Evolutionary conservation across 2,888 invertebrate genomes (phyloP).

Genomic region (Gastrophysa polygoni): DNA sequence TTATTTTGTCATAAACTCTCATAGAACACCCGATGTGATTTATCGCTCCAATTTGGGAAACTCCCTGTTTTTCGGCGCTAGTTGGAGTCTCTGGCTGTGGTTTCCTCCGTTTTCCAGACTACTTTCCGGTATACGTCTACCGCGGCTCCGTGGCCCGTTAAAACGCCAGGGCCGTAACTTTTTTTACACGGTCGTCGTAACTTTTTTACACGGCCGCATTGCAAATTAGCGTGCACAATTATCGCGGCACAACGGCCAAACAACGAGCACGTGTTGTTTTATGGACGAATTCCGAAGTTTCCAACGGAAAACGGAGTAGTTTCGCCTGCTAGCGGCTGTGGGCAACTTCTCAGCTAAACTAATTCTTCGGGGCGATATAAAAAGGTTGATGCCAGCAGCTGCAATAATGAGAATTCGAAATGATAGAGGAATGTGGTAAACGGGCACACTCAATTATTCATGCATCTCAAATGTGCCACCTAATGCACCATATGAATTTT

Average conservation of each 20-base stretch:
- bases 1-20: too few species aligned
- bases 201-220: conserved; percentile 21
- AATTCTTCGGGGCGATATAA: not conserved
- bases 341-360: not conserved
- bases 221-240: conserved; percentile 27
- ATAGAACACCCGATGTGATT: too few species aligned
- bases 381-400: too few species aligned
- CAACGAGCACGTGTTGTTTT: conserved; percentile 10
- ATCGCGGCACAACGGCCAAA: conserved; percentile 14
- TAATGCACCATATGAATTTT: too few species aligned
- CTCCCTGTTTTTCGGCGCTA: too few species aligned
- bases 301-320: not conserved
- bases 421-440: too few species aligned
- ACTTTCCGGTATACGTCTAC: not conserved
- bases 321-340: not conserved
- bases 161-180: conserved; percentile 18
- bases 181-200: conserved; percentile 19
- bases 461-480: too few species aligned
- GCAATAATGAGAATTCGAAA: too few species aligned
- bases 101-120: not conserved
- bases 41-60: too few species aligned
- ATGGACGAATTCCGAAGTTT: conserved; percentile 7
- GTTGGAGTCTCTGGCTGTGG: too few species aligned
- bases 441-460: too few species aligned
- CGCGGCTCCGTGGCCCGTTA: conserved; percentile 14